Conservation (phyloP, 1,140 invertebrate species). For the Brachionus calyciflorus region DNA sequence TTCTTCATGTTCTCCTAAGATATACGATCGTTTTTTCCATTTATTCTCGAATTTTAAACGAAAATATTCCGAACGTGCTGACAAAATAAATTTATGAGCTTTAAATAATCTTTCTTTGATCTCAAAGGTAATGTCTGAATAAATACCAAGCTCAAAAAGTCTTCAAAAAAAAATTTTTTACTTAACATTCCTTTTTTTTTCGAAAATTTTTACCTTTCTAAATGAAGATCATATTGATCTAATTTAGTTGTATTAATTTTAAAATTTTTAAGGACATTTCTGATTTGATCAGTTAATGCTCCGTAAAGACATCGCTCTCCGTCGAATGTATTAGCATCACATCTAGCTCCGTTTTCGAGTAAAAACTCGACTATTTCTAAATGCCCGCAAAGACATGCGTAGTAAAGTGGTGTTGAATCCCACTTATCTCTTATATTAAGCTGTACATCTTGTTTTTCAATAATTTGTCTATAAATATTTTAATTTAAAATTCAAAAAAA, state of each 20-base stretch:
- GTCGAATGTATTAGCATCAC: conserved; percentile 67
- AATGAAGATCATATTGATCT: conserved; percentile 63
- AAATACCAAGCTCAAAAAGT: conserved; percentile 3
- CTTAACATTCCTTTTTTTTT: background rate
- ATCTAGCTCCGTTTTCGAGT: conserved; percentile 63
- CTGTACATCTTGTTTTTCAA: conserved; percentile 64
- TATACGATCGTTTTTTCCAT: background rate
- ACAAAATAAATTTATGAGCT: conserved; percentile 62
- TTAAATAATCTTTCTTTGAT: conserved; percentile 44
- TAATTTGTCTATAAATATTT: conserved; percentile 56
- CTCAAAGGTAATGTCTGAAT: conserved; percentile 30
- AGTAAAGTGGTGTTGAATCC: conserved; percentile 66
- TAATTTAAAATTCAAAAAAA: background rate
- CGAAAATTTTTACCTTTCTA: conserved; percentile 54
- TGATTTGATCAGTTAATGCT: conserved; percentile 63
- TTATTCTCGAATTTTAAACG: background rate
- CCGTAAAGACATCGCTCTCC: conserved; percentile 66
- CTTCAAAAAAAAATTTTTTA: background rate
- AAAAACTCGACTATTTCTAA: conserved; percentile 63
- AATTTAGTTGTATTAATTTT: conserved; percentile 62
- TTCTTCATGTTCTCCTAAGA: background rate
- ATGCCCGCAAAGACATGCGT: conserved; percentile 66
- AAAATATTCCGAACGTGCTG: conserved; percentile 61
- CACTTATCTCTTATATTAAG: conserved; percentile 64
- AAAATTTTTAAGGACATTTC: conserved; percentile 62